These are phyloP conservation scores for Amblyjoppa proteus DNA, from an alignment of 2,888 invertebrate species.

Conservation along the genomic window DNA sequence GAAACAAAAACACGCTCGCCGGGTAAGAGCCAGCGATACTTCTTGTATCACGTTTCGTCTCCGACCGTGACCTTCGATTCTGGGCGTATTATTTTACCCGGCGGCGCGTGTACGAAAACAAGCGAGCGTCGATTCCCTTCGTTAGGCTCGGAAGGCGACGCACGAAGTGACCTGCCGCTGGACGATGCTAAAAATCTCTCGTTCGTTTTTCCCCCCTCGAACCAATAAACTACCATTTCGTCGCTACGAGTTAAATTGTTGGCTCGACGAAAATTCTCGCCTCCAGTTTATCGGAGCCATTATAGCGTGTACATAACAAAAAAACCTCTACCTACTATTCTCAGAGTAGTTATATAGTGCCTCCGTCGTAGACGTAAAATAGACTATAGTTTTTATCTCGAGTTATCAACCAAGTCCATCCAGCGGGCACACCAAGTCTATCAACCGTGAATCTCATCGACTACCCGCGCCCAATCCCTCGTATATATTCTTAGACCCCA, in stretches of 20 bases:
- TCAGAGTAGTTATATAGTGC: constrained; percentile 61
- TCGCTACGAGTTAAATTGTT: neutral
- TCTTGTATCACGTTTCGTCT: neutral
- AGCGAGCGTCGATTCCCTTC: neutral
- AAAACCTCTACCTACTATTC: constrained; percentile 62
- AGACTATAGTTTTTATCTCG: constrained; percentile 39
- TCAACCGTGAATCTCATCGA: neutral
- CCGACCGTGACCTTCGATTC: constrained; percentile 1
- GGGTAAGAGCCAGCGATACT: neutral
- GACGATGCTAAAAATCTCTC: neutral
- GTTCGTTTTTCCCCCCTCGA: neutral
- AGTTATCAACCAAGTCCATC: constrained; percentile 37
- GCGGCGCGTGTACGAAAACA: neutral
- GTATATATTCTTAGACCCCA: neutral
- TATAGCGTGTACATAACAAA: constrained; percentile 64
- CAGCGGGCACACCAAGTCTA: constrained; percentile 21
- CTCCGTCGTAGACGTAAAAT: constrained; percentile 56
- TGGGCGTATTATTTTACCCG: constrained; percentile 2
- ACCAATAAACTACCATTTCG: neutral
- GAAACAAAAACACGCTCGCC: too few relatives aligned
- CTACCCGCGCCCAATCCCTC: neutral
- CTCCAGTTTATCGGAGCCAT: constrained; percentile 25
- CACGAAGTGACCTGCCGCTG: neutral
- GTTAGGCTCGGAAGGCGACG: neutral
- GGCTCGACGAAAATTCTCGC: neutral